Conservation (phyloP, 1,140 invertebrate species). For the Drosophila sp. region DNA sequence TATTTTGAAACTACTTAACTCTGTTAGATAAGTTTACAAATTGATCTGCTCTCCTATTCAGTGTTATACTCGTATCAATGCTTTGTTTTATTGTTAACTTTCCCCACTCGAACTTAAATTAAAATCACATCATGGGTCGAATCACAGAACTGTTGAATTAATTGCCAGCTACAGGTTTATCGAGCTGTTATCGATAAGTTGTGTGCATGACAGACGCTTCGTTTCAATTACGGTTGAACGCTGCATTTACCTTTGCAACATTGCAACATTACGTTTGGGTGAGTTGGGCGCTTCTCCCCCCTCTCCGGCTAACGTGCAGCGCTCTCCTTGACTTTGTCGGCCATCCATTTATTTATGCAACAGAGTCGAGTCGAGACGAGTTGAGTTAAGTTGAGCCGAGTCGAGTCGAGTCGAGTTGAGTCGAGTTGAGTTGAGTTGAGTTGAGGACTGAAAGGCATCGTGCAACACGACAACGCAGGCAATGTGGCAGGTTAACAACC, state of each 20-base stretch:
- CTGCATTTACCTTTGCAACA: background rate
- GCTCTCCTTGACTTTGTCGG: constrained; percentile 20
- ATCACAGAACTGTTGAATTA: too few relatives aligned
- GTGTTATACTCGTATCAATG: too few relatives aligned
- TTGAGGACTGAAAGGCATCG: constrained; percentile 1
- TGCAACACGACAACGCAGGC: background rate
- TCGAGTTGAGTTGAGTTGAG: constrained; percentile 14
- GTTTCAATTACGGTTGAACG: background rate
- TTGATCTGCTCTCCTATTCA: too few relatives aligned
- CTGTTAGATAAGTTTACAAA: too few relatives aligned
- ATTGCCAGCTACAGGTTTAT: background rate
- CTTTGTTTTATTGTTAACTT: too few relatives aligned
- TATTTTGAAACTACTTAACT: too few relatives aligned
- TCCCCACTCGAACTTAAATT: too few relatives aligned
- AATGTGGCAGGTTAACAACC: constrained; percentile 67
- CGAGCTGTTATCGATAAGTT: background rate
- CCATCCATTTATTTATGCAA: constrained; percentile 63
- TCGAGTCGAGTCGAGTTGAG: constrained; percentile 1
- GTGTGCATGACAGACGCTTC: background rate
- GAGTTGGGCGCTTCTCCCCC: background rate
- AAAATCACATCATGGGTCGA: too few relatives aligned
- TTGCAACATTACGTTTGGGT: constrained; percentile 1
- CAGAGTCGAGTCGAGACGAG: constrained; percentile 28
- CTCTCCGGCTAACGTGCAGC: background rate
- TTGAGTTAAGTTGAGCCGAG: background rate